These are phyloP conservation scores for Aphelinus certus DNA, from an alignment of 1,140 invertebrate genomes.

Conservation along the genomic window DNA sequence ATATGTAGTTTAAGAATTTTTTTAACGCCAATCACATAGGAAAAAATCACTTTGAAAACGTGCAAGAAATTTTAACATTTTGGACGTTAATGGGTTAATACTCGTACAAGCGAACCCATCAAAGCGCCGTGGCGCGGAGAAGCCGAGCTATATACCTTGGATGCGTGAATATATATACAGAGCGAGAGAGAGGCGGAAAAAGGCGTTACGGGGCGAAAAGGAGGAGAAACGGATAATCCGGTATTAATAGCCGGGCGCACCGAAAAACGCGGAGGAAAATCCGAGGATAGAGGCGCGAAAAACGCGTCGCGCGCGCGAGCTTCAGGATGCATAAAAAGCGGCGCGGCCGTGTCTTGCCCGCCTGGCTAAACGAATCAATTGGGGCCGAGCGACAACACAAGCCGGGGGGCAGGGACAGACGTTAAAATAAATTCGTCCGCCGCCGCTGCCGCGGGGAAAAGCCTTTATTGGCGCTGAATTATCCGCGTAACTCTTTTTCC, in stretches of 20 bases:
- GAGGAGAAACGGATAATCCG: conserved; percentile 25
- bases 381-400: conserved; percentile 19
- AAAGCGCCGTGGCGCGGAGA: not conserved
- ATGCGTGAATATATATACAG: too few relatives aligned
- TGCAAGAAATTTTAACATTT: too few relatives aligned
- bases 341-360: not conserved
- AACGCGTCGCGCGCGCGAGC: not conserved
- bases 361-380: conserved; percentile 29
- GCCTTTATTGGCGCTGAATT: conserved; percentile 38
- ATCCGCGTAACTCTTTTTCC: conserved; percentile 21
- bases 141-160: too few relatives aligned
- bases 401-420: not conserved
- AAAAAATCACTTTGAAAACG: too few relatives aligned
- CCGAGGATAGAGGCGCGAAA: not conserved
- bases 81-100: too few relatives aligned
- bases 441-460: not conserved
- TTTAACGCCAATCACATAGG: too few relatives aligned
- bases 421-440: conserved; percentile 32
- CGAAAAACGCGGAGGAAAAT: not conserved
- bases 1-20: too few relatives aligned
- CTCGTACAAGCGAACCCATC: conserved; percentile 17
- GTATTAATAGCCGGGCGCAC: conserved; percentile 26
- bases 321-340: not conserved
- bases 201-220: too few relatives aligned
- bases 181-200: too few relatives aligned